Evolutionary conservation across 1,140 invertebrate species (phyloP).

Genomic region (Steinernema feltiae): DNA sequence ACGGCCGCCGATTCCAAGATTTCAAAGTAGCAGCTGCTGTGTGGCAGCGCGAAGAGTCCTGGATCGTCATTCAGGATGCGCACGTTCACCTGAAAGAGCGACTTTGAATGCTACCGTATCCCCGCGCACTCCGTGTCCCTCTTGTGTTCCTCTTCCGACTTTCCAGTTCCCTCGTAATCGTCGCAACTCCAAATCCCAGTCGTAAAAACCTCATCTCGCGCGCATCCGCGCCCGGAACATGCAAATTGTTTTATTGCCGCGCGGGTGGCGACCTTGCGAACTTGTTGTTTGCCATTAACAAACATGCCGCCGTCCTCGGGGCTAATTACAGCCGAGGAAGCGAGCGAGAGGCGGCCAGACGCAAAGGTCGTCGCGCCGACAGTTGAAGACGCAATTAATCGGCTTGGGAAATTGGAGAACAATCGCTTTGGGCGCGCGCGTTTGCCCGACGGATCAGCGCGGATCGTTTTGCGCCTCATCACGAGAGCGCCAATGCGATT

Average conservation of each 20-base stretch:
- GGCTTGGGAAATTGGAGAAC: constrained; percentile 11
- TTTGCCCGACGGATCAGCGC: background rate
- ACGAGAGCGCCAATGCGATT: background rate
- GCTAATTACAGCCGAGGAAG: background rate
- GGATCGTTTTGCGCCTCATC: constrained; percentile 8
- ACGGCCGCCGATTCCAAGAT: background rate
- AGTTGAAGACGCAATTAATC: background rate
- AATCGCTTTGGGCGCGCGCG: background rate
- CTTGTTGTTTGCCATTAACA: constrained; percentile 1
- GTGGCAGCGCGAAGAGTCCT: background rate
- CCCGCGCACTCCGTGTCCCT: no score
- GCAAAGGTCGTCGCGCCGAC: no score
- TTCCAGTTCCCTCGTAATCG: no score
- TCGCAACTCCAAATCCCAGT: no score
- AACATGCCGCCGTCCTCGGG: background rate
- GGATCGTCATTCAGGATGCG: background rate
- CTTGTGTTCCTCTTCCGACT: no score
- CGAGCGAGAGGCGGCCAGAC: no score
- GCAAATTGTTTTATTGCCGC: background rate
- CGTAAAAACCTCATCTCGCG: no score
- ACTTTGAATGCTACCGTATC: no score
- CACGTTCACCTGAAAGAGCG: background rate
- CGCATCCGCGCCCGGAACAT: no score
- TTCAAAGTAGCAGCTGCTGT: background rate
- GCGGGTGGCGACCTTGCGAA: constrained; percentile 2